Evolutionary conservation across 1,140 invertebrate species (phyloP).

Genomic region (Ectropis grisescens): DNA sequence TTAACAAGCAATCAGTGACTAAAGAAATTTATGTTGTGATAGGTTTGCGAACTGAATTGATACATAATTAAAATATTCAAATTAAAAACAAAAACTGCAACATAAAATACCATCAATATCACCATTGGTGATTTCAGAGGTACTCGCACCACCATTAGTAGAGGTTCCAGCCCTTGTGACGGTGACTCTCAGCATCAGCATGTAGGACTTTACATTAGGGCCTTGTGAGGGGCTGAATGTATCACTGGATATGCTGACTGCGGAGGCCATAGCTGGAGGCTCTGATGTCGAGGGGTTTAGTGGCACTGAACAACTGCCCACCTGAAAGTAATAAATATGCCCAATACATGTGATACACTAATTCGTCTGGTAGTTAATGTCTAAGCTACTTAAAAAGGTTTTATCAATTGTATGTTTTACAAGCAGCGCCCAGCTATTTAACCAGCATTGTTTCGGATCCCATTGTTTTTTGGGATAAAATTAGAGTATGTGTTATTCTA

Average conservation of each 20-base stretch:
- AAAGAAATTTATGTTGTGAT: too few relatives aligned
- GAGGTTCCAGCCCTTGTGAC: slow-evolving; percentile 35
- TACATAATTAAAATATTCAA: too few relatives aligned
- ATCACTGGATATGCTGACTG: slow-evolving; percentile 87
- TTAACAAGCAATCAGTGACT: too few relatives aligned
- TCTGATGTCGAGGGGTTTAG: slow-evolving; percentile 84
- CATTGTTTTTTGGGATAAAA: too few relatives aligned
- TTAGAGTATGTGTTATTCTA: too few relatives aligned
- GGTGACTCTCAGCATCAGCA: slow-evolving; percentile 85
- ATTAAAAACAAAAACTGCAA: not conserved
- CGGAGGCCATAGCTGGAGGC: slow-evolving; percentile 78
- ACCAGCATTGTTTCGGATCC: too few relatives aligned
- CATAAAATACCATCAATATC: slow-evolving; percentile 45
- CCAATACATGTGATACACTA: slow-evolving; percentile 1
- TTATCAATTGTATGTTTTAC: too few relatives aligned
- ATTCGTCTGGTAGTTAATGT: not conserved
- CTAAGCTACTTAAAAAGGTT: too few relatives aligned
- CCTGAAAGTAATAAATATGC: slow-evolving; percentile 29
- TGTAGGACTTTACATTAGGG: slow-evolving; percentile 89
- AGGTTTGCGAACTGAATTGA: too few relatives aligned
- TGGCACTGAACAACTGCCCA: slow-evolving; percentile 83
- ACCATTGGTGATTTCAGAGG: slow-evolving; percentile 65
- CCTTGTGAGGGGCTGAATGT: slow-evolving; percentile 86
- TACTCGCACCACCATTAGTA: slow-evolving; percentile 40
- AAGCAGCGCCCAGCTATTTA: too few relatives aligned